Base-by-base conservation (phyloP, 2,113 vertebrate species). In the Clarias macrocephalus region DNA sequence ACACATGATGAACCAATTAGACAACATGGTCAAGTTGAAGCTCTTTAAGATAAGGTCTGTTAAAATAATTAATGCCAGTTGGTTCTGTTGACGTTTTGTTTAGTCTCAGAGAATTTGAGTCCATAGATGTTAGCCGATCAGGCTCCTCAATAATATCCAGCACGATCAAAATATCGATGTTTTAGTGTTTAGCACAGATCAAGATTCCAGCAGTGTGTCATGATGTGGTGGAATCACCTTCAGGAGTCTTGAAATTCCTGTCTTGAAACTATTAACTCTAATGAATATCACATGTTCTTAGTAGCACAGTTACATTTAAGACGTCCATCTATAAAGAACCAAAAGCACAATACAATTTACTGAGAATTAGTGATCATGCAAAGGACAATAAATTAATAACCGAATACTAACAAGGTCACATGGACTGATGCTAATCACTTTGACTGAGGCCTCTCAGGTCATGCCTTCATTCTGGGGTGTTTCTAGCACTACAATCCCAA, bases 21-120 rank as follows among this genome's bases (percentile, higher is more conserved):
- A 68, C 65, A 30, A 8, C 28, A 30, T 0, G 28, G 10, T 30
- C 30, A 70, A 7, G 66, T 60, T 60, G 19, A 5, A 0, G 57
- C 7, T 59, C 57, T 18, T 59, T 59, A 15, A 11, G 62, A 1
- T 9, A 11, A 8, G 9, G 9, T 18, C 28, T 70, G 30, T 33
- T 70, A 33, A 11, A 52, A 13, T 5, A 12, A 25, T 48, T 77
- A 54, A 54, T 25, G 23, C 25, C 25, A 76, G 42, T 77, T 54
- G 21, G 12, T 59, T 59, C 0, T 59, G 15, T 59, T 30, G 30
- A 2, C 54, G 19, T 57, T 42, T 19, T 8, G 6, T 19, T 79
- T 15, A 28, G 89, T 92, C 97, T 97, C 96, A 77, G 96, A 96
- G 33, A 99, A 96, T 0, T 94, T 54, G 59, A 98, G 96, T 0